A percentile compares a stretch with the other conserved stretches of the same genome.
These are phyloP conservation scores for Enteromius radiatus DNA, from an alignment of 2,797 vertebrate genomes.

Conservation along the genomic window DNA sequence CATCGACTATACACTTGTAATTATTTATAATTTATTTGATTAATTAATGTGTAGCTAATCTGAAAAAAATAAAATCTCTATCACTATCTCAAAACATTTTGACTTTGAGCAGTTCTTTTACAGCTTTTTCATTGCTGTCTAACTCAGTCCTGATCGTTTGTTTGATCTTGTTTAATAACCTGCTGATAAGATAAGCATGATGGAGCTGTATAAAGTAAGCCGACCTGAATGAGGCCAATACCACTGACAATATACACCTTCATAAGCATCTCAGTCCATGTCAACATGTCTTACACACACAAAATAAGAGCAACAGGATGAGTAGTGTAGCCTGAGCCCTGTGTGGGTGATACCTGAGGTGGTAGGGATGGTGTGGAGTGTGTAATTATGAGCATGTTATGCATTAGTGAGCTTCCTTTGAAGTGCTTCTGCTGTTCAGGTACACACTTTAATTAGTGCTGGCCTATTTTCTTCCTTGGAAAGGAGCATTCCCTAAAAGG, in stretches of 20 bases:
- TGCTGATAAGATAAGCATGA: constrained; percentile 80
- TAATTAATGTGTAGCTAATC: neutral
- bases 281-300: constrained; percentile 70
- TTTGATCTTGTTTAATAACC: constrained; percentile 83
- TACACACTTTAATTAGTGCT: constrained; percentile 80
- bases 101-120: constrained; percentile 71
- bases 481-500: constrained; percentile 55
- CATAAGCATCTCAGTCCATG: constrained; percentile 68
- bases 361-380: constrained; percentile 79
- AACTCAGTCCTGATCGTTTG: constrained; percentile 84
- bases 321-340: neutral
- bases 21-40: neutral
- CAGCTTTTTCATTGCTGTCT: constrained; percentile 71
- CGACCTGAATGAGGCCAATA: constrained; percentile 55
- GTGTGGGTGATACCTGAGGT: constrained; percentile 70
- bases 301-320: constrained; percentile 59
- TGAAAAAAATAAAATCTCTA: constrained; percentile 66
- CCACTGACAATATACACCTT: constrained; percentile 75
- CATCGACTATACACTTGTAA: neutral
- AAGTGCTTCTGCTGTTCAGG: constrained; percentile 74
- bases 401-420: constrained; percentile 79
- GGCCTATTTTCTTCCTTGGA: constrained; percentile 76
- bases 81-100: constrained; percentile 68
- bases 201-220: constrained; percentile 62
- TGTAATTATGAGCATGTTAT: constrained; percentile 79